A percentile compares a stretch with the other conserved stretches of the same genome.
These are phyloP conservation scores for Digitonthophagus gazella DNA, from an alignment of 2,888 invertebrate species.

Conservation along the genomic window DNA sequence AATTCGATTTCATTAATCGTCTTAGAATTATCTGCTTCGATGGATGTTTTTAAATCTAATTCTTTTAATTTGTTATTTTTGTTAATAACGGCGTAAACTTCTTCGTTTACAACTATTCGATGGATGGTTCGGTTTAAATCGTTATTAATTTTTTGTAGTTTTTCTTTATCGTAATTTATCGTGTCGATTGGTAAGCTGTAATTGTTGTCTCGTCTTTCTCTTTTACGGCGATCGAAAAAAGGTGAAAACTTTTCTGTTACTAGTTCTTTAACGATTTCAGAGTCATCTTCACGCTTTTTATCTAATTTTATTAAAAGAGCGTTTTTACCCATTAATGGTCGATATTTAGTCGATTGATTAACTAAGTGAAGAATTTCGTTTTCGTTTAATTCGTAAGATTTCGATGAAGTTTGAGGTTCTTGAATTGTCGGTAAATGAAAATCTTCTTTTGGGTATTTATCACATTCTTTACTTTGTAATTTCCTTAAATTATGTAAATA, in stretches of 20 bases:
- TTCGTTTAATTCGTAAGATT: conserved; percentile 8
- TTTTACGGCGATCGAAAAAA: conserved; percentile 11
- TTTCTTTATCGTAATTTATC: neutral
- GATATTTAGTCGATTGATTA: conserved; percentile 15
- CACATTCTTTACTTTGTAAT: neutral
- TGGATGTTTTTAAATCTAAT: neutral
- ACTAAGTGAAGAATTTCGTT: conserved; percentile 10
- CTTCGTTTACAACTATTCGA: conserved; percentile 8
- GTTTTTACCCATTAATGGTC: conserved; percentile 32
- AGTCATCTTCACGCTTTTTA: conserved; percentile 24
- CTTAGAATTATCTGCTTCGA: no score
- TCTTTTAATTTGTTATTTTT: neutral
- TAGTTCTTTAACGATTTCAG: conserved; percentile 31
- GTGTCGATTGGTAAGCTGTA: neutral
- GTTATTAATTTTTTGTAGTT: neutral
- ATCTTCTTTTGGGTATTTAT: neutral
- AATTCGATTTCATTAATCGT: neutral
- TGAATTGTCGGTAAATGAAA: neutral
- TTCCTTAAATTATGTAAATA: conserved; percentile 5
- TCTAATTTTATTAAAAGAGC: conserved; percentile 27
- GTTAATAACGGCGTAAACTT: neutral
- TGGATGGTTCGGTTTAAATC: neutral
- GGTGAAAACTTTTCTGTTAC: conserved; percentile 30
- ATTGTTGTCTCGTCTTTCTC: conserved; percentile 16
- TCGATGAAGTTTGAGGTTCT: no score